These are phyloP conservation scores for Mycalesis mineus DNA, from an alignment of 2,888 invertebrate species.

Conservation along the genomic window DNA sequence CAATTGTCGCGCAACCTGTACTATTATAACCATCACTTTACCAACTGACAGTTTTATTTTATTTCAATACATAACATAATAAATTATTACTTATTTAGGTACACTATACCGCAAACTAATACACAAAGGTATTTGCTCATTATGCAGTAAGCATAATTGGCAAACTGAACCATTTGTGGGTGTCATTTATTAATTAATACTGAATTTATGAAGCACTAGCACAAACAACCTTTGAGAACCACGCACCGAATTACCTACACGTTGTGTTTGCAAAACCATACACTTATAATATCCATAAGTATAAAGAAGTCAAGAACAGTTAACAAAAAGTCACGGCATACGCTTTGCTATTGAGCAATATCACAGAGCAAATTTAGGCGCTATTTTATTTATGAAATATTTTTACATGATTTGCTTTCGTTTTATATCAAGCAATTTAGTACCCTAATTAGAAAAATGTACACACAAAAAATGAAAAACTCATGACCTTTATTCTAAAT, in stretches of 20 bases:
- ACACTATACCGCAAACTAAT: slow-evolving; percentile 52
- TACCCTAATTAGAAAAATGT: neutral
- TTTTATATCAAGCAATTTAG: neutral
- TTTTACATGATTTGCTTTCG: neutral
- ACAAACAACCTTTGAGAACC: slow-evolving; percentile 17
- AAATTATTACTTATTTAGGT: slow-evolving; percentile 33
- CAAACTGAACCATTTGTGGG: slow-evolving; percentile 61
- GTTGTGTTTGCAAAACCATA: slow-evolving; percentile 1
- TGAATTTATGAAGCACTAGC: slow-evolving; percentile 21
- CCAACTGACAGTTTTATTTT: slow-evolving; percentile 12
- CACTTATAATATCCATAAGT: neutral
- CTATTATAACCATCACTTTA: slow-evolving; percentile 9
- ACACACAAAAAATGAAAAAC: neutral
- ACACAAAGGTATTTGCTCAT: slow-evolving; percentile 73
- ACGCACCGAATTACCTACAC: slow-evolving; percentile 24
- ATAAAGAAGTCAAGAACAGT: neutral
- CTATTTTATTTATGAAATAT: neutral
- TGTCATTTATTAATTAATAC: slow-evolving; percentile 63
- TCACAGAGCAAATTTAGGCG: neutral
- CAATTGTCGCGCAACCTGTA: neutral
- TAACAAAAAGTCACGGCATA: neutral
- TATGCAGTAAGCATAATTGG: slow-evolving; percentile 76
- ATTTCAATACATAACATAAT: slow-evolving; percentile 22
- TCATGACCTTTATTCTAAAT: neutral
- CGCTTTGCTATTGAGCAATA: slow-evolving; percentile 3